Evolutionary conservation across 2,888 invertebrate species (phyloP).

Genomic region (Zygaena filipendulae): DNA sequence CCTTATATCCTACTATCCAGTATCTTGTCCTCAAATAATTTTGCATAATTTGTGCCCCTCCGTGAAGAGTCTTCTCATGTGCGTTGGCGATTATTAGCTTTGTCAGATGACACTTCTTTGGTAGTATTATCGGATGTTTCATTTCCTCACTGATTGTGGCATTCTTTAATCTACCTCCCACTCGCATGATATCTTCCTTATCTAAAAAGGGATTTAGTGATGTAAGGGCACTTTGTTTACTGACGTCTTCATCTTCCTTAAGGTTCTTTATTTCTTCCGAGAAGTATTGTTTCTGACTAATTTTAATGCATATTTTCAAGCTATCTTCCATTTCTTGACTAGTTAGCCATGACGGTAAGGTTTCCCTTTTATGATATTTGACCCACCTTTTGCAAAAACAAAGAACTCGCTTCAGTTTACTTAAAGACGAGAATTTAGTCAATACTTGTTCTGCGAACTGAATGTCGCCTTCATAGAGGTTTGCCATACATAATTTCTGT

Average conservation of each 20-base stretch:
- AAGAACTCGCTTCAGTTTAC: constrained; percentile 10
- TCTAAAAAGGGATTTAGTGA: constrained; percentile 16
- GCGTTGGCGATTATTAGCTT: constrained; percentile 15
- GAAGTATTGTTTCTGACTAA: constrained; percentile 7
- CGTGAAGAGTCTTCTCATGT: constrained; percentile 16
- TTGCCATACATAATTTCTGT: not conserved
- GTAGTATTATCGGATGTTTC: constrained; percentile 17
- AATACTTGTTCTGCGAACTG: constrained; percentile 10
- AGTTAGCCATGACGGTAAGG: constrained; percentile 4
- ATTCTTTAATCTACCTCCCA: constrained; percentile 17
- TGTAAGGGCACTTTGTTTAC: too few species aligned
- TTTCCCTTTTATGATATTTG: not conserved
- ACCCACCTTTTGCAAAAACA: constrained; percentile 15
- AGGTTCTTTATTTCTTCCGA: constrained; percentile 3
- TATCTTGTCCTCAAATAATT: constrained; percentile 9
- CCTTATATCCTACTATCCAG: constrained; percentile 10
- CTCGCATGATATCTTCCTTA: constrained; percentile 14
- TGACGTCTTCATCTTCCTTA: not conserved
- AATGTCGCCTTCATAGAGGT: constrained; percentile 3
- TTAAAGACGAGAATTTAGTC: too few species aligned
- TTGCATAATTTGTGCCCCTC: constrained; percentile 15
- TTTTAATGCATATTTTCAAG: constrained; percentile 9
- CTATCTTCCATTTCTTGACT: constrained; percentile 8
- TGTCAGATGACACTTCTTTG: constrained; percentile 11
- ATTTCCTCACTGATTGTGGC: constrained; percentile 8